These are phyloP conservation scores for Ctenopoma multispine DNA, from an alignment of 2,797 vertebrate species.

Conservation along the genomic window DNA sequence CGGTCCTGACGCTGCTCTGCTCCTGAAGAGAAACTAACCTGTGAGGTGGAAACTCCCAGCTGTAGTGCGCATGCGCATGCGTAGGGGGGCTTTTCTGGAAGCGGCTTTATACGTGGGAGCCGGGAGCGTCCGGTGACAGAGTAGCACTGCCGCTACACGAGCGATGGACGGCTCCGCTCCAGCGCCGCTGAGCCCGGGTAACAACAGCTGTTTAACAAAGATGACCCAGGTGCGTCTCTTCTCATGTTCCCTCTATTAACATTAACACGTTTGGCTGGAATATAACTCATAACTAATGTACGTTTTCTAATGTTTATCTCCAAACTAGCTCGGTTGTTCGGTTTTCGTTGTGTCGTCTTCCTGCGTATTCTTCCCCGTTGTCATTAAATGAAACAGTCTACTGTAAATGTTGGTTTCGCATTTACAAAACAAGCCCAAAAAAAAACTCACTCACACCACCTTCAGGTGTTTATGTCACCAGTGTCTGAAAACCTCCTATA, in stretches of 20 bases:
- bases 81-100: rapidly evolving
- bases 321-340: too few relatives aligned
- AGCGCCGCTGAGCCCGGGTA: not conserved
- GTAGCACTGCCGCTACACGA: not conserved
- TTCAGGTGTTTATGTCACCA: not conserved
- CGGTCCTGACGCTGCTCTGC: too few relatives aligned
- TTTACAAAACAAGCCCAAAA: too few relatives aligned
- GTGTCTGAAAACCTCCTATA: not conserved
- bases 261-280: too few relatives aligned
- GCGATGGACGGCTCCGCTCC: constrained; percentile 1
- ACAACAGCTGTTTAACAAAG: not conserved
- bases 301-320: too few relatives aligned
- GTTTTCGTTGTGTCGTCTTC: too few relatives aligned
- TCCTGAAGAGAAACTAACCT: not conserved
- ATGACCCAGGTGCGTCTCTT: constrained; percentile 40
- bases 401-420: too few relatives aligned
- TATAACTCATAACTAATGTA: too few relatives aligned
- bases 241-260: too few relatives aligned
- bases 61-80: constrained; percentile 43
- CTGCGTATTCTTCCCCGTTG: too few relatives aligned
- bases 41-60: constrained; percentile 25
- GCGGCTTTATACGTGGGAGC: not conserved
- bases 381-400: too few relatives aligned
- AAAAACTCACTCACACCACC: too few relatives aligned
- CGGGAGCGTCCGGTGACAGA: not conserved